Base-by-base conservation (phyloP, 2,888 invertebrate genomes). In the Nudaria mundana region DNA sequence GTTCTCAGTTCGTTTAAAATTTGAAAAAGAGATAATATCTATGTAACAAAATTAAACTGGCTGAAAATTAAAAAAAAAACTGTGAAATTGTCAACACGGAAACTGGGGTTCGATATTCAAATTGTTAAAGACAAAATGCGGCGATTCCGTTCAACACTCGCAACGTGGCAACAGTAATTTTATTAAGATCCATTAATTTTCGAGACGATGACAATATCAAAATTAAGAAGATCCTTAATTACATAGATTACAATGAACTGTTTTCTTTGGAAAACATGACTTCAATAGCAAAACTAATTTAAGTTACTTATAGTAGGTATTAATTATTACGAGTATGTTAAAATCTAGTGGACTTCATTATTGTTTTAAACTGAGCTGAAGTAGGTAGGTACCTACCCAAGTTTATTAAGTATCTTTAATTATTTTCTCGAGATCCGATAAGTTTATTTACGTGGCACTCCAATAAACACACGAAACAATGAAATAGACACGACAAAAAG, bases 131-230 rank as follows among this genome's bases (percentile, higher is more conserved):
- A 44, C 34, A 40, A 43, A 46, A 31, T 22, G 30, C 31, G 24
- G 29, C 11, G 23, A 43, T 37, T 36, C 29, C 25, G 31, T 44
- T 48, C 20, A 11, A 13, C 37, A 25, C 32, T 16, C 35, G 28
- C n/a, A n/a, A n/a, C n/a, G n/a, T n/a, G n/a, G 30, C 34, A 52
- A 56, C 39, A 24, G 49, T 42, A 52, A 57, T 59, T 48, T 48
- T 40, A 48, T 26, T 33, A 41, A 46, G 37, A 57, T 50, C 34
- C 48, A 52, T 58, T 56, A 52, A 50, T 56, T 46, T 50, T 46
- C 38, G 30, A 52, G 45, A 44, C 34, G 45, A 52, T 38, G 57
- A 46, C 39, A 49, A 58, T 48, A 52, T 58, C 55, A 49, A 55
- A 55, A 49, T 52, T 51, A 35, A 43, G 43, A 31, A 40, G 41